A percentile compares a stretch with the other conserved stretches of the same genome.
These are phyloP conservation scores for Apeira syringaria DNA, from an alignment of 2,888 invertebrate species.

Conservation along the genomic window DNA sequence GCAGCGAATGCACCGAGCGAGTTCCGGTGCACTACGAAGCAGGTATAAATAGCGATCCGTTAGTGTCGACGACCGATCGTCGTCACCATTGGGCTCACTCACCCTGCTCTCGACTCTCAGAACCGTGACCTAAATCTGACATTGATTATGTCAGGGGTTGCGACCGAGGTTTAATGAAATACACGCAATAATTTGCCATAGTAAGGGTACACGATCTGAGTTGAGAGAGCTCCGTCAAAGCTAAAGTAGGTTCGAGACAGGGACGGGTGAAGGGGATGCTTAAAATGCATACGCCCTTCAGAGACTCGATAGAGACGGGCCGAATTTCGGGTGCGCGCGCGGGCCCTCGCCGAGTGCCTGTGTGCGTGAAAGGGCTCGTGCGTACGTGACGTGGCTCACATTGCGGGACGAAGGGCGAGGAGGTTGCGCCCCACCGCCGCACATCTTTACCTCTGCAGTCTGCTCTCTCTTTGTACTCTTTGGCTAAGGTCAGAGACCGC, in stretches of 20 bases:
- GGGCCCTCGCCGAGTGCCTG: conserved; percentile 56
- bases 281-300: conserved; percentile 75
- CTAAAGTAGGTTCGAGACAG: conserved; percentile 35
- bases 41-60: conserved; percentile 83
- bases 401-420: conserved; percentile 49
- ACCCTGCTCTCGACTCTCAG: conserved; percentile 53
- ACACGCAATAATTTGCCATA: too few relatives aligned
- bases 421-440: conserved; percentile 54
- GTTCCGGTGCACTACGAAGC: conserved; percentile 81
- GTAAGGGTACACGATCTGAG: conserved; percentile 46
- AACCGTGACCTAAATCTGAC: conserved; percentile 66
- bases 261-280: conserved; percentile 54
- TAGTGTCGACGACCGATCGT: conserved; percentile 81
- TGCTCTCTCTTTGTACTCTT: conserved; percentile 64
- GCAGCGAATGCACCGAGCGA: conserved; percentile 78
- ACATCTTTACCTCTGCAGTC: conserved; percentile 54
- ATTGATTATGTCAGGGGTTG: conserved; percentile 39
- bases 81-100: conserved; percentile 54
- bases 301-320: conserved; percentile 62
- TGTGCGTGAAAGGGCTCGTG: conserved; percentile 62
- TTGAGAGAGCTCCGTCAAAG: conserved; percentile 38
- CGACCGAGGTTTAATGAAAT: too few relatives aligned
- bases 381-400: conserved; percentile 68
- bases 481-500: conserved; percentile 59
- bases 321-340: conserved; percentile 62